phyloP scores from a whole-genome alignment of 2,888 invertebrate species.

The Stenoptilia bipunctidactyla region DNA sequence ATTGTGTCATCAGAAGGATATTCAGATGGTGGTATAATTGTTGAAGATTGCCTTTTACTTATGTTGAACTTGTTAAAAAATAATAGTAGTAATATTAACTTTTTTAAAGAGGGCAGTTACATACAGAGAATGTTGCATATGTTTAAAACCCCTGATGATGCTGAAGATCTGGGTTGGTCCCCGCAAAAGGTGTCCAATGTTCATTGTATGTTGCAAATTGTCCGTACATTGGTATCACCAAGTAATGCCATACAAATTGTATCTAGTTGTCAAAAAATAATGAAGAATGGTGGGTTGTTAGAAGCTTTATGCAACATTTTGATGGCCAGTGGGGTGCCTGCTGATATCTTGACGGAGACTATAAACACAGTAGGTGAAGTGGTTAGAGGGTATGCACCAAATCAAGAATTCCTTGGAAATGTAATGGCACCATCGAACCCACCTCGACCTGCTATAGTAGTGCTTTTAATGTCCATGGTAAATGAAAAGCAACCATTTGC shows the following conservation, averaged over 20 bases:
- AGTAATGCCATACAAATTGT: constrained; percentile 89
- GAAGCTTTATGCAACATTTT: constrained; percentile 84
- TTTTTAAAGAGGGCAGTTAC: constrained; percentile 98
- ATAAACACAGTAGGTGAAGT: constrained; percentile 96
- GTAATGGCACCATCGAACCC: constrained; percentile 95
- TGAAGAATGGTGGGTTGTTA: constrained; percentile 81
- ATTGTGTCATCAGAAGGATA: constrained; percentile 93
- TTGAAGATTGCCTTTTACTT: constrained; percentile 95
- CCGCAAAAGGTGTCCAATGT: constrained; percentile 96
- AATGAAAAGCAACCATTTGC: constrained; percentile 96
- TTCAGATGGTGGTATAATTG: constrained; percentile 96
- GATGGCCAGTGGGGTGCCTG: constrained; percentile 97
- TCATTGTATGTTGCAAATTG: constrained; percentile 90
- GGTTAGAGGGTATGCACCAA: constrained; percentile 88
- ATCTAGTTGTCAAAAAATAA: constrained; percentile 87
- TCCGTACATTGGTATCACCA: constrained; percentile 93
- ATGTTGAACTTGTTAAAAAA: constrained; percentile 94
- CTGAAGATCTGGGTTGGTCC: constrained; percentile 86
- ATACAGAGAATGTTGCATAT: constrained; percentile 91
- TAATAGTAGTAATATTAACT: constrained; percentile 97
- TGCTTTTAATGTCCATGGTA: constrained; percentile 97
- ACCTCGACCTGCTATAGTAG: constrained; percentile 93
- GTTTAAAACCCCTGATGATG: constrained; percentile 82
- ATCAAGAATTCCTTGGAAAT: constrained; percentile 92
- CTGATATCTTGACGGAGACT: constrained; percentile 95